Evolutionary conservation across 2,797 vertebrate species (phyloP).

Genomic region (Clarias fuscus): DNA sequence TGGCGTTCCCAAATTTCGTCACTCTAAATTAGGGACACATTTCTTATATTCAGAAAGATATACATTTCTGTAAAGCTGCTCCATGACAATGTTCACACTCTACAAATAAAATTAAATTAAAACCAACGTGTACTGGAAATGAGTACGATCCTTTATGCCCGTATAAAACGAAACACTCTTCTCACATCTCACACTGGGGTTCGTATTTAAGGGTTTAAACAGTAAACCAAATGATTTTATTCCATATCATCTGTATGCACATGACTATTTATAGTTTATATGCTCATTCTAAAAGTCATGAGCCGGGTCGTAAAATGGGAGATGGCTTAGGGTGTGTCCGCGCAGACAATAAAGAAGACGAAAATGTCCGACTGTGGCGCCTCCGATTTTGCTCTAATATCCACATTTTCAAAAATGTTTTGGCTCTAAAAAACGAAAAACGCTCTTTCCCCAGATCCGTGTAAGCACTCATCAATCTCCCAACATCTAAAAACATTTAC

Average conservation of each 20-base stretch:
- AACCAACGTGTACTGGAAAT: background rate
- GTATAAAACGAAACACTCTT: background rate
- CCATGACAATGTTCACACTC: background rate
- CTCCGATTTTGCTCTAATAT: background rate
- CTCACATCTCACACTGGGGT: background rate
- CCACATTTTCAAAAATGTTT: background rate
- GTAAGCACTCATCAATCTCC: too few species aligned
- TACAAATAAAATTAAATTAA: background rate
- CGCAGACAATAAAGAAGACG: background rate
- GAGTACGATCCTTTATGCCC: background rate
- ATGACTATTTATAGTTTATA: background rate
- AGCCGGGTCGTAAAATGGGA: background rate
- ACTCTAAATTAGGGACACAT: background rate
- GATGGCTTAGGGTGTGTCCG: background rate
- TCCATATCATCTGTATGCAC: background rate
- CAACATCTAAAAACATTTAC: conserved; percentile 9
- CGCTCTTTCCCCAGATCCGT: background rate
- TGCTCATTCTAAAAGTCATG: background rate
- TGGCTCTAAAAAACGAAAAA: background rate
- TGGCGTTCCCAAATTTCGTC: background rate
- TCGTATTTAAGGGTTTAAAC: background rate
- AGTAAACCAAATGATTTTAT: background rate
- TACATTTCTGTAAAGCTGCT: background rate
- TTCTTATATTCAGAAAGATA: background rate
- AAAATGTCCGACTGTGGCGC: background rate